Evolutionary conservation across 2,888 invertebrate species (phyloP).

Genomic region (Bembecia ichneumoniformis): DNA sequence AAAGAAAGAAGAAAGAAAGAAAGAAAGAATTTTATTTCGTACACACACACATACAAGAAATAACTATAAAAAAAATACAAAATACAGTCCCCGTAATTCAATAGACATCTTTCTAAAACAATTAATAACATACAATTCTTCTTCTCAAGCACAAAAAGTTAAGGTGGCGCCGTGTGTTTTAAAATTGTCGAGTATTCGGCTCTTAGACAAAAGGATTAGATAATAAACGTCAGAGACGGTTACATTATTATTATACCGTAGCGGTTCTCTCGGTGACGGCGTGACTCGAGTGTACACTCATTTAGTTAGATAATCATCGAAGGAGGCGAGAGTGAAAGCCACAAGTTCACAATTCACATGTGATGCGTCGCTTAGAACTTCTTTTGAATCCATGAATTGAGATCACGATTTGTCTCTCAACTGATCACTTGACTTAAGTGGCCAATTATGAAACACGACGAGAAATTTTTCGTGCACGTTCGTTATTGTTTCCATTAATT

Average conservation of each 20-base stretch:
- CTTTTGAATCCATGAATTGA: neutral
- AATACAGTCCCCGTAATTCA: no score
- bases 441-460: neutral
- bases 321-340: constrained; percentile 61
- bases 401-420: neutral
- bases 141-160: no score
- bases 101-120: no score
- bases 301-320: constrained; percentile 51
- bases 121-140: no score
- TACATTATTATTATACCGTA: neutral
- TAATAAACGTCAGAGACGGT: neutral
- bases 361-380: constrained; percentile 27
- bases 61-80: no score
- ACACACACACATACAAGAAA: no score
- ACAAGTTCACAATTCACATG: constrained; percentile 46
- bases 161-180: no score
- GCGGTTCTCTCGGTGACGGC: neutral
- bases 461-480: no score
- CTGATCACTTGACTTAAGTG: neutral
- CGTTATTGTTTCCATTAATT: no score
- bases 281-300: neutral
- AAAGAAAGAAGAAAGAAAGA: no score
- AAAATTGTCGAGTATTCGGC: no score
- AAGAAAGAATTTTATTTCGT: no score
- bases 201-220: neutral